phyloP scores from a whole-genome alignment of 2,797 vertebrate genomes.

The Petrocephalus sullivani region DNA sequence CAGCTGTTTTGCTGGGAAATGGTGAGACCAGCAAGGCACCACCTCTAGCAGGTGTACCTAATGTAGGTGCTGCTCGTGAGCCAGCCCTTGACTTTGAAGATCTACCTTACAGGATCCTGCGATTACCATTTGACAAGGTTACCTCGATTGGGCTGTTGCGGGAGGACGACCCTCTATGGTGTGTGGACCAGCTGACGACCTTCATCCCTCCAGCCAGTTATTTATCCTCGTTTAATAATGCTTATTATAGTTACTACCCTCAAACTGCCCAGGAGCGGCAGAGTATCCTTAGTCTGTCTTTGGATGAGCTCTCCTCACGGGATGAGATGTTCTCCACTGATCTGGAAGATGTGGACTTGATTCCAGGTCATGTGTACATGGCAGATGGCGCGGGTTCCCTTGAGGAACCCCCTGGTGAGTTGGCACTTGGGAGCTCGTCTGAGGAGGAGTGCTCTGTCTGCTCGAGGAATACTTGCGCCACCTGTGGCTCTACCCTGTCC shows the following conservation, averaged over 20 bases:
- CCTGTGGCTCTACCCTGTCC: constrained; percentile 55
- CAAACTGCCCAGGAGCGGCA: constrained; percentile 55
- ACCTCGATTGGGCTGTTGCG: constrained; percentile 36
- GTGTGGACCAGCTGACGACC: background rate
- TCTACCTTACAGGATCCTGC: constrained; percentile 51
- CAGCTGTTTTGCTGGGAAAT: background rate
- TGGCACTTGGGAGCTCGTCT: constrained; percentile 22
- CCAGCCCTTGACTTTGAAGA: constrained; percentile 15
- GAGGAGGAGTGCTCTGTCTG: constrained; percentile 36
- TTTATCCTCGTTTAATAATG: constrained; percentile 35
- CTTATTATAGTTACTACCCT: constrained; percentile 58
- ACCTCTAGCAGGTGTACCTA: background rate
- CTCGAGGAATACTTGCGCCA: constrained; percentile 48
- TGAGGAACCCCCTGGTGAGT: background rate
- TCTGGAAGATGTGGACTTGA: constrained; percentile 59
- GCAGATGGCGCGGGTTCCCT: constrained; percentile 17
- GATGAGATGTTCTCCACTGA: constrained; percentile 71
- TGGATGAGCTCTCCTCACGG: constrained; percentile 69
- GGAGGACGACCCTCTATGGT: constrained; percentile 27
- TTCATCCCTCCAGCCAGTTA: constrained; percentile 20
- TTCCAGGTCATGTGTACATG: constrained; percentile 47
- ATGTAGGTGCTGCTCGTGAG: background rate
- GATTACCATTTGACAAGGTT: constrained; percentile 50
- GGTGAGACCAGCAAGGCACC: constrained; percentile 10
- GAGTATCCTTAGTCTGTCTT: constrained; percentile 65